Evolutionary conservation across 2,113 vertebrate species (phyloP).

Genomic region (Gasterosteus nipponicus): DNA sequence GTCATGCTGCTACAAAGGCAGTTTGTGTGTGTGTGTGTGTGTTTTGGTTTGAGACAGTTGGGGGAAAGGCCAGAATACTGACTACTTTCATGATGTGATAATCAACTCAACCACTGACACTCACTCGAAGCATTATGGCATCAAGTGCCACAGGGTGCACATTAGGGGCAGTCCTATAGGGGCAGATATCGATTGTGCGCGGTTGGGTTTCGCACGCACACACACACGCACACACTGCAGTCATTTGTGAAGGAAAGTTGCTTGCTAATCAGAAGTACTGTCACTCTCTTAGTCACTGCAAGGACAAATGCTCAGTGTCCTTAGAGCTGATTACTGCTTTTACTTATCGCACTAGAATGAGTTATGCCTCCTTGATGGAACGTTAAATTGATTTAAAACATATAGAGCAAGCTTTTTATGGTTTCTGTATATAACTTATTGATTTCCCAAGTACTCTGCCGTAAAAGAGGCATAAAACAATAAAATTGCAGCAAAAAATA

Average conservation of each 20-base stretch:
- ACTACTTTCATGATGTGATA: constrained; percentile 44
- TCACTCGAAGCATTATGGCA: constrained; percentile 20
- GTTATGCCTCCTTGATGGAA: not conserved
- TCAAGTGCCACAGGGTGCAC: constrained; percentile 14
- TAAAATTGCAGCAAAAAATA: not conserved
- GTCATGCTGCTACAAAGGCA: constrained; percentile 47
- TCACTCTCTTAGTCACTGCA: not conserved
- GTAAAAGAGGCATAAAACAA: not conserved
- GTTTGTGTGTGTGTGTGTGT: constrained; percentile 11
- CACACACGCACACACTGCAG: not conserved
- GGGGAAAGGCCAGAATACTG: constrained; percentile 19
- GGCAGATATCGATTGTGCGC: constrained; percentile 28
- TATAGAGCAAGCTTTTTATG: not conserved
- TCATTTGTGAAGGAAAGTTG: not conserved
- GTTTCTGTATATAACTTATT: not conserved
- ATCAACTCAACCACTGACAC: constrained; percentile 40
- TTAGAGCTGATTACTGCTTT: not conserved
- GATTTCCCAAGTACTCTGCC: not conserved
- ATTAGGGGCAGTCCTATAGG: not conserved
- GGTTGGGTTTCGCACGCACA: not conserved
- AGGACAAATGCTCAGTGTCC: not conserved
- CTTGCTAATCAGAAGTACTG: not conserved
- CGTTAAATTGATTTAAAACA: not conserved
- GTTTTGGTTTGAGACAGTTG: not conserved
- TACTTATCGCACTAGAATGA: not conserved